phyloP scores from a whole-genome alignment of 2,113 vertebrate species.

The Scartelaos histophorus region DNA sequence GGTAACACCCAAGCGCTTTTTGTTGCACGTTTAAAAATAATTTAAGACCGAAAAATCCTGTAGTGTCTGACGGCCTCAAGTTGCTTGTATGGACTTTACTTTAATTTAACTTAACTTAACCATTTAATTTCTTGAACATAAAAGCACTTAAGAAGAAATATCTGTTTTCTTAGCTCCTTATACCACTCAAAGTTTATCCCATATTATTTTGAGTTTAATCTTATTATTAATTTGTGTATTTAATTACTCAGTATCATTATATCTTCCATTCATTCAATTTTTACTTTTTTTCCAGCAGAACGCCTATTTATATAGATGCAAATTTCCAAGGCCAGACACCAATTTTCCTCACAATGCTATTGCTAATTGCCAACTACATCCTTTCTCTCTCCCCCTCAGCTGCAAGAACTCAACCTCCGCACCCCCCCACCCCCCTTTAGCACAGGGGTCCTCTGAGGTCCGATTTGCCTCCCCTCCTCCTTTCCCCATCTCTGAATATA shows the following conservation, averaged over 20 bases:
- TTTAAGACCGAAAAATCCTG: too few species aligned
- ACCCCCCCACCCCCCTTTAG: constrained; percentile 24
- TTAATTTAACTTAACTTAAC: too few species aligned
- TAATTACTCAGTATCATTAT: constrained; percentile 2
- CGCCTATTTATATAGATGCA: neutral
- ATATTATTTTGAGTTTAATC: neutral
- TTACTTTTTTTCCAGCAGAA: neutral
- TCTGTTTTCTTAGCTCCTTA: too few species aligned
- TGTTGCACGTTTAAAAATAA: too few species aligned
- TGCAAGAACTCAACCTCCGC: constrained; percentile 47
- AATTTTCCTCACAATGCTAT: constrained; percentile 40
- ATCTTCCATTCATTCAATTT: neutral
- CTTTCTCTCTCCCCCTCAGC: constrained; percentile 42
- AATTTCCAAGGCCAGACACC: constrained; percentile 43
- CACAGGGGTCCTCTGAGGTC: constrained; percentile 49
- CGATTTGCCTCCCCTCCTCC: constrained; percentile 29
- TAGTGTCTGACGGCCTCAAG: too few species aligned
- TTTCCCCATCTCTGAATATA: neutral
- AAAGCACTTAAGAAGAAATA: too few species aligned
- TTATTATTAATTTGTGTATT: constrained; percentile 17
- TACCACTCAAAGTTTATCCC: too few species aligned
- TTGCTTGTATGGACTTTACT: neutral
- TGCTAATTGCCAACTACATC: constrained; percentile 64
- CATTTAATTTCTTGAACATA: too few species aligned
- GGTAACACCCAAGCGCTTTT: too few species aligned